Evolutionary conservation across 2,797 vertebrate species (phyloP).

Genomic region (Cyprinodon diabolis): DNA sequence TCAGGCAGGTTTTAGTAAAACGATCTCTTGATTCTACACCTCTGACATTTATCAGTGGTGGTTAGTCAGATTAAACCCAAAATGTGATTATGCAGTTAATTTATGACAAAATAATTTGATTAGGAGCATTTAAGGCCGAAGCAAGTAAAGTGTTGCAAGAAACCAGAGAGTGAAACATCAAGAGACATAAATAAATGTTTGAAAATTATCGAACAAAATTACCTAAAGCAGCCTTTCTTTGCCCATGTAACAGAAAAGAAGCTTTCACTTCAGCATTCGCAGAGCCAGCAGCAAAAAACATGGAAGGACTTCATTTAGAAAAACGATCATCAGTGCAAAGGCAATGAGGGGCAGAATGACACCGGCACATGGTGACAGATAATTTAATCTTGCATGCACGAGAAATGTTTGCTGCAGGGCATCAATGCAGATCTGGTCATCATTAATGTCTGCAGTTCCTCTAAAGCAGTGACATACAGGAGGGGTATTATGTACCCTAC

Average conservation of each 20-base stretch:
- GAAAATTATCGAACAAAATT: not conserved
- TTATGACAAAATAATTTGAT: not conserved
- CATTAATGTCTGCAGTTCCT: conserved; percentile 13
- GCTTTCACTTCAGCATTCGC: not conserved
- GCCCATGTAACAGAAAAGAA: not conserved
- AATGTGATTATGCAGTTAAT: too few relatives aligned
- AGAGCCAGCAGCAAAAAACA: not conserved
- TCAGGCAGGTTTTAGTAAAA: not conserved
- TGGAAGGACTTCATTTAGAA: not conserved
- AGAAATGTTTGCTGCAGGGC: conserved; percentile 19
- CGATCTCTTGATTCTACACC: not conserved
- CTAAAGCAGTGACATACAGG: not conserved
- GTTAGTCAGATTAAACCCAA: not conserved
- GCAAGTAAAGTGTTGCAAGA: conserved; percentile 4
- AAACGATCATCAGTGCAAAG: not conserved
- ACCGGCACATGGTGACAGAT: conserved; percentile 1
- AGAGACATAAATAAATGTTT: not conserved
- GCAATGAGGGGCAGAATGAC: not conserved
- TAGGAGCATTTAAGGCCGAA: not conserved
- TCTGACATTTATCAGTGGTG: not conserved
- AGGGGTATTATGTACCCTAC: not conserved
- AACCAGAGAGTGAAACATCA: conserved; percentile 2
- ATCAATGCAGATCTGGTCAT: not conserved
- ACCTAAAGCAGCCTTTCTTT: not conserved
- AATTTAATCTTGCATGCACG: conserved; percentile 6